Base-by-base conservation (phyloP, 2,797 vertebrate species). In the Sebastes paucispinis region DNA sequence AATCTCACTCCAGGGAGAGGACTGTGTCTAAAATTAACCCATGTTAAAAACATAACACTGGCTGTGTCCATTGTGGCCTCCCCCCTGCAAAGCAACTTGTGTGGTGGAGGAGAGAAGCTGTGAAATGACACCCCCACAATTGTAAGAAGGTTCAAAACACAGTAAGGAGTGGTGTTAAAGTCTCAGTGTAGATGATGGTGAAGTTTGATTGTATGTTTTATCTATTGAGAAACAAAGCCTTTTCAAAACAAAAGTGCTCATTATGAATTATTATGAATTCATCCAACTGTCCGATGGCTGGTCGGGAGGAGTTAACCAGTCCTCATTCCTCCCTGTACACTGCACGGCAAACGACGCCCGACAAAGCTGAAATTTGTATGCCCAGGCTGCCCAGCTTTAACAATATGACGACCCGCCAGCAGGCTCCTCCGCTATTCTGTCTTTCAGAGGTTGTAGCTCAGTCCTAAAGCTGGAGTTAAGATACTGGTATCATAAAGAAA, bases 1-100 rank as follows among this genome's bases (percentile, higher is more conserved):
- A 95, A 96, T 95, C 94, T 94, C 87, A 82, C 91, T 92, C 88
- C 79, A 68, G 86, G 86, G 87, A 92, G 79, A 93, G 86, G 85
- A 83, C 75, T 71, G 75, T 18, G 69, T 82, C 93, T 94, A 95
- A 95, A 95, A 93, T 95, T 94, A 95, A 92, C 90, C 75, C 39
- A n/a, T 58, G 83, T 91, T 87, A 85, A 90, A 94, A 93, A 90
- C 88, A 89, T 47, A 91, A 84, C 34, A 36, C 77, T 84, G 80
- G 70, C 82, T 54, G 65, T 54, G 65, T 58, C 71, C 43, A 83
- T 47, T 74, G 81, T 81, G 54, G 10, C 73, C 58, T 18, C 24
- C 58, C 34, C 39, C 32, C 54, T 12, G 39, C 31, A 81, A 76
- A 85, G 55, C 73, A 75, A 69, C 69, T 39, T 70, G 81, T 83